A percentile compares a stretch with the other conserved stretches of the same genome.
Evolutionary conservation across 2,113 vertebrate species (phyloP).

Genomic region (Limnothrissa miodon): DNA sequence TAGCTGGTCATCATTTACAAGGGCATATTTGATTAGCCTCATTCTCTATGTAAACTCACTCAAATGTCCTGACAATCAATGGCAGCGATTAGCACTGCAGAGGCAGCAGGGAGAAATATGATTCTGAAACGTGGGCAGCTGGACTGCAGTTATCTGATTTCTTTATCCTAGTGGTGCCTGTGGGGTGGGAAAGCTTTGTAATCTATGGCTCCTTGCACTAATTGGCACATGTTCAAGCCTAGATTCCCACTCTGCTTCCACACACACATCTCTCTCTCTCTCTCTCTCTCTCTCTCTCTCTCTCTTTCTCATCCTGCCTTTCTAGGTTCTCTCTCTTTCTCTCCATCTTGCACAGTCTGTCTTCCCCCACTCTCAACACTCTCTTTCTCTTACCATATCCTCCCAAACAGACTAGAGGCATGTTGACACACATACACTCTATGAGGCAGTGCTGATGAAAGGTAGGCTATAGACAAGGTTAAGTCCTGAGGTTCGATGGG

Average conservation of each 20-base stretch:
- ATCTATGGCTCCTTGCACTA: background rate
- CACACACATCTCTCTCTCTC: background rate
- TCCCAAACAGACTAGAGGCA: background rate
- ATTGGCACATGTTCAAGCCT: background rate
- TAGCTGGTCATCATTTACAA: background rate
- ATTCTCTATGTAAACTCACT: background rate
- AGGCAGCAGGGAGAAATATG: background rate
- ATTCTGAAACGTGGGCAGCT: background rate
- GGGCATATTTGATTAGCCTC: background rate
- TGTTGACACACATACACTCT: background rate
- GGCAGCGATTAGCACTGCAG: background rate
- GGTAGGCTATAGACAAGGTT: conserved; percentile 35
- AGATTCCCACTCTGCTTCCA: background rate
- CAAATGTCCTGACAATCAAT: conserved; percentile 7
- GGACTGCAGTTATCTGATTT: background rate
- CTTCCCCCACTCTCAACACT: conserved; percentile 20
- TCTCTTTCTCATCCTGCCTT: conserved; percentile 13
- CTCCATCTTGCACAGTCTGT: conserved; percentile 10
- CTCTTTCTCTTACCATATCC: conserved; percentile 18
- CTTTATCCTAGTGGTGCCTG: background rate
- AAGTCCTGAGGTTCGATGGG: conserved; percentile 23
- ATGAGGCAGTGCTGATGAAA: conserved; percentile 41
- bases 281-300: background rate
- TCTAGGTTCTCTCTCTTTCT: conserved; percentile 5
- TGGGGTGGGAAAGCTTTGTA: background rate